These are phyloP conservation scores for Amphiprion ocellaris DNA, from an alignment of 2,113 vertebrate species.

Conservation along the genomic window DNA sequence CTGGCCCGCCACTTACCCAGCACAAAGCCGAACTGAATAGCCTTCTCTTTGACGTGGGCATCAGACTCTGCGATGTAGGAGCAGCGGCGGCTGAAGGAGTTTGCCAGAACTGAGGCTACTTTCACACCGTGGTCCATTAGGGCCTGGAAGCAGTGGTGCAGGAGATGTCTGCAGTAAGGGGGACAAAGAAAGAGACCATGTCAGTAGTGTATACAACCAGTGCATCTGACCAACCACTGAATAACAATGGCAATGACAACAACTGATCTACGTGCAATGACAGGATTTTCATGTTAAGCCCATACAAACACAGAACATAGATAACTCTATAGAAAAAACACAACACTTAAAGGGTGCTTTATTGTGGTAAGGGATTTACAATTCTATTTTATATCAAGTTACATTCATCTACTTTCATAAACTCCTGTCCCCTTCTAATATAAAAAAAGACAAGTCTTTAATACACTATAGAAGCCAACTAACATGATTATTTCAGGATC, in stretches of 20 bases:
- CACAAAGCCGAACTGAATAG: conserved; percentile 98
- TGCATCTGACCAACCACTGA: not conserved
- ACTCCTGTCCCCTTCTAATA: too few relatives aligned
- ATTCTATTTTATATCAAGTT: too few relatives aligned
- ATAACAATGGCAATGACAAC: not conserved
- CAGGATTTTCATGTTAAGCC: not conserved
- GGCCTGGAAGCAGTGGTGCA: conserved; percentile 99
- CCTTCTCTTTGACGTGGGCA: conserved; percentile 96
- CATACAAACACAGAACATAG: not conserved
- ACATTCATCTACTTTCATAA: too few relatives aligned
- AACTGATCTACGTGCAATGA: not conserved
- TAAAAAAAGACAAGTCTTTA: too few relatives aligned
- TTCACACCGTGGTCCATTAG: conserved; percentile 99
- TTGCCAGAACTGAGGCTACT: conserved; percentile 96
- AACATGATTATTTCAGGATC: too few relatives aligned
- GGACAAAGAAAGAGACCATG: conserved; percentile 1
- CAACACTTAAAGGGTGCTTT: too few relatives aligned
- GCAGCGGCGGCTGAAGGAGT: conserved; percentile 97
- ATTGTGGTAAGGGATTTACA: too few relatives aligned
- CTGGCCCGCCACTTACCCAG: conserved; percentile 84
- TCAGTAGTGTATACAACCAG: not conserved
- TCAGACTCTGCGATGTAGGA: conserved; percentile 98
- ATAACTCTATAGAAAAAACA: too few relatives aligned
- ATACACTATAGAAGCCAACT: too few relatives aligned
- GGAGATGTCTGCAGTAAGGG: conserved; percentile 89